phyloP scores from a whole-genome alignment of 2,888 invertebrate species.

The Ariolimax columbianus region DNA sequence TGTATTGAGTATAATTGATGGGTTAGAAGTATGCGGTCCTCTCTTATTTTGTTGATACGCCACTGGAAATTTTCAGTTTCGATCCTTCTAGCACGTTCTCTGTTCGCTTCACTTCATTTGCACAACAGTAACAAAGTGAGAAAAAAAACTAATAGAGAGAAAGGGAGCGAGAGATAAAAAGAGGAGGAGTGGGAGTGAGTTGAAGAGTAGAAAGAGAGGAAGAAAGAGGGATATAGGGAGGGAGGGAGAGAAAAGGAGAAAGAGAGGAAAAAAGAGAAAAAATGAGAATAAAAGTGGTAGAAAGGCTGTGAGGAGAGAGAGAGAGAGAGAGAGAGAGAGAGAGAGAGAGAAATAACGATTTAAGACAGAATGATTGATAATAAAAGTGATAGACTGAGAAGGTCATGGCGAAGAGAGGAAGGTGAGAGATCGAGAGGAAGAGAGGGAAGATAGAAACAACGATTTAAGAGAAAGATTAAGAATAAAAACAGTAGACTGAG shows the following conservation, averaged over 20 bases:
- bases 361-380: neutral
- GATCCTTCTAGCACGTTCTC: too few species aligned
- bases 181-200: conserved; percentile 8
- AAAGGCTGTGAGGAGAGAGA: too few species aligned
- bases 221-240: neutral
- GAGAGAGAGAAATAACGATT: conserved; percentile 16
- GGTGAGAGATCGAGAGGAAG: conserved; percentile 8
- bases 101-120: too few species aligned
- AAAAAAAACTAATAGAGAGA: too few species aligned
- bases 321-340: neutral
- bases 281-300: neutral
- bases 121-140: too few species aligned
- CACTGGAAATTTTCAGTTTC: too few species aligned
- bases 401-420: neutral
- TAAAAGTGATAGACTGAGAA: conserved; percentile 20
- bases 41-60: too few species aligned
- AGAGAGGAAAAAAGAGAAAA: conserved; percentile 12
- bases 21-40: too few species aligned
- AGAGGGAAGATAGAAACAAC: neutral
- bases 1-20: too few species aligned
- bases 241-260: neutral
- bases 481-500: neutral
- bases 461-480: neutral
- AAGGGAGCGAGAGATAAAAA: too few species aligned
- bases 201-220: conserved; percentile 3